Conservation (phyloP, 2,113 vertebrate species). For the Montifringilla adamsi region DNA sequence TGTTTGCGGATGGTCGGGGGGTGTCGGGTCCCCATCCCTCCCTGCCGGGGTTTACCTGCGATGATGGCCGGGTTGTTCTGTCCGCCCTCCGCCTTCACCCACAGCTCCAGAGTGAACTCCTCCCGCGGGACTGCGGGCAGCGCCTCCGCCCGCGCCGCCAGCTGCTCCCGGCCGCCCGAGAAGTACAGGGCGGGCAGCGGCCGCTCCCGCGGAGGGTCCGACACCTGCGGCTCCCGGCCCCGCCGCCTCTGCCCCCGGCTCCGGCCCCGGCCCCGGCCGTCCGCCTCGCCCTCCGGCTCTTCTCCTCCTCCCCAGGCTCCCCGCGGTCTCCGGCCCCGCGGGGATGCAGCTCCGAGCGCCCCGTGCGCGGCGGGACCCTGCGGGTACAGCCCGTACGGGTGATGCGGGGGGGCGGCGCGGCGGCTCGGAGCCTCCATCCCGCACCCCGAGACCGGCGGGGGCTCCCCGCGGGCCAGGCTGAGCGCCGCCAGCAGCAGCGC, state of each 20-base stretch:
- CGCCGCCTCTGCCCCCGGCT: not conserved
- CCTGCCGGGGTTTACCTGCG: slow-evolving; percentile 78
- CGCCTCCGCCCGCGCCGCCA: slow-evolving; percentile 75
- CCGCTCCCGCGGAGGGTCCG: slow-evolving; percentile 52
- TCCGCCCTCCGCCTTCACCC: slow-evolving; percentile 91
- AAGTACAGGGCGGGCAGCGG: slow-evolving; percentile 84
- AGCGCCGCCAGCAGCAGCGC: slow-evolving; percentile 75
- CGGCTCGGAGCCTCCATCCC: slow-evolving; percentile 69
- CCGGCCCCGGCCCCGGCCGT: not conserved
- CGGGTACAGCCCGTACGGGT: slow-evolving; percentile 75
- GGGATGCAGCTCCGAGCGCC: not conserved
- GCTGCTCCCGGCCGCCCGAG: slow-evolving; percentile 80
- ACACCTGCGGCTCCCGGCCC: not conserved
- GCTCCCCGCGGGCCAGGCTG: slow-evolving; percentile 63
- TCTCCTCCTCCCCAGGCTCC: not conserved
- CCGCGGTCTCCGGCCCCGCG: not conserved
- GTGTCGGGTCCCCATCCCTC: not conserved
- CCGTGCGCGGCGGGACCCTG: not conserved
- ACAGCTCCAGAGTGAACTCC: slow-evolving; percentile 88
- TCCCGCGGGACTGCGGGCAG: slow-evolving; percentile 78
- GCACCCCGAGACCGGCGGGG: slow-evolving; percentile 75
- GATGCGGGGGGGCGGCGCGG: slow-evolving; percentile 70
- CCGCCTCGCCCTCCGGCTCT: not conserved
- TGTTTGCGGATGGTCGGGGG: not conserved
- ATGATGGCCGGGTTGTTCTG: slow-evolving; percentile 89